Base-by-base conservation (phyloP, 2,797 vertebrate genomes). In the Sebastes nivosus region DNA sequence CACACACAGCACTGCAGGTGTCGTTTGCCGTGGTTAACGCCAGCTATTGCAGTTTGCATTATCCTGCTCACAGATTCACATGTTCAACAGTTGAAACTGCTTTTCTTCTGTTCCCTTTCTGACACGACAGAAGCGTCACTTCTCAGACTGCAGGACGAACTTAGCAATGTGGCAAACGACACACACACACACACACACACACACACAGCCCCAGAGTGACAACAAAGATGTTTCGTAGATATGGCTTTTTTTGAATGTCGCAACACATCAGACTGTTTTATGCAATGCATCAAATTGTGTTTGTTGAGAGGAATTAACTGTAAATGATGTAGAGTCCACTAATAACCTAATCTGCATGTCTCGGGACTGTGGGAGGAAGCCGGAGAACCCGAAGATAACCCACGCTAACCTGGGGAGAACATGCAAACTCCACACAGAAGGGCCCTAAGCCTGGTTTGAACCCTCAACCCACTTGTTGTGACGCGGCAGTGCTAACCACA, bases 11-110 rank as follows among this genome's bases (percentile, higher is more conserved):
- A 57, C 69, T 85, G 88, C 92, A 93, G 88, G 89, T 88, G 91
- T 77, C 25, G 6, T 68, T 83, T 10, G 9, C 74, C 61, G 86
- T 89, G 91, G 88, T 91, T 91, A 90, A 87, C 84, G n/a, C 59
- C 29, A 75, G 67, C 67, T 63, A 80, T 8, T 72, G 60, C 81
- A 77, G 75, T 70, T 66, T 81, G 80, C 72, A 75, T 77, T 69
- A 18, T 36, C 72, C 72, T 81, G 52, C 59, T 60, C 71, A 50
- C 60, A 74, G 16, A 63, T 13, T 77, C 20, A 11, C 7, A 10
- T 46, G 64, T 72, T 65, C 7, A 75, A 61, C 83, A 76, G 76
- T 73, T 80, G 46, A 50, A 27, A 75, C 38, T 69, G 68, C 54
- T 71, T 71, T 67, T 32, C 64, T 32, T 82, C 34, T 65, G 34